These are phyloP conservation scores for Phylloscopus collybita DNA, from an alignment of 2,797 vertebrate species.

Conservation along the genomic window DNA sequence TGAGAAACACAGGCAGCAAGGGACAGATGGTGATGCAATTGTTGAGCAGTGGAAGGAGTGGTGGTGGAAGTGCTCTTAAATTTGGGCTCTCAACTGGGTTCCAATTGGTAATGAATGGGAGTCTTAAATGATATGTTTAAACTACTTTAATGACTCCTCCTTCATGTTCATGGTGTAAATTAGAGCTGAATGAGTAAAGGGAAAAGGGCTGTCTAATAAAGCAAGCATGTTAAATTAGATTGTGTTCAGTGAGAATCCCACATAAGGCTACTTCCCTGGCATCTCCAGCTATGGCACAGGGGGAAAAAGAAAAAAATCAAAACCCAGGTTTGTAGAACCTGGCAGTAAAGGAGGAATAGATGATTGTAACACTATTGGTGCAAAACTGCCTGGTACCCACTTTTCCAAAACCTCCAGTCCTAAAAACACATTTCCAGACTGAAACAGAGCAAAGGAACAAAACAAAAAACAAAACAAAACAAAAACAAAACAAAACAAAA, in stretches of 20 bases:
- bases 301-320: not conserved
- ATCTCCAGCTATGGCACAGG: not conserved
- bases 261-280: not conserved
- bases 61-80: not conserved
- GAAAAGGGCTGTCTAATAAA: conserved; percentile 29
- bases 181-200: conserved; percentile 2
- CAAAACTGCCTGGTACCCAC: not conserved
- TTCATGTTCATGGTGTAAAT: not conserved
- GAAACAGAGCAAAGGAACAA: not conserved
- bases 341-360: not conserved
- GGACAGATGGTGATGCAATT: not conserved
- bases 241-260: not conserved
- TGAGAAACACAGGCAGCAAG: not conserved
- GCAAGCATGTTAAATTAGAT: conserved; percentile 32
- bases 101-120: not conserved
- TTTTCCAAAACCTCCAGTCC: not conserved
- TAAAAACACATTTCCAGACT: not conserved
- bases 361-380: not conserved
- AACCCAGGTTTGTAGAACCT: not conserved
- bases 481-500: not conserved
- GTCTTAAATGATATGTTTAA: conserved; percentile 6
- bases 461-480: not conserved
- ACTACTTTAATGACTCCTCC: conserved; percentile 16
- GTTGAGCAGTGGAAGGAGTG: not conserved
- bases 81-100: not conserved